Percentiles rank a stretch among this genome's conserved stretches.
phyloP scores from a whole-genome alignment of 2,113 vertebrate genomes.

The Azemiops feae region DNA sequence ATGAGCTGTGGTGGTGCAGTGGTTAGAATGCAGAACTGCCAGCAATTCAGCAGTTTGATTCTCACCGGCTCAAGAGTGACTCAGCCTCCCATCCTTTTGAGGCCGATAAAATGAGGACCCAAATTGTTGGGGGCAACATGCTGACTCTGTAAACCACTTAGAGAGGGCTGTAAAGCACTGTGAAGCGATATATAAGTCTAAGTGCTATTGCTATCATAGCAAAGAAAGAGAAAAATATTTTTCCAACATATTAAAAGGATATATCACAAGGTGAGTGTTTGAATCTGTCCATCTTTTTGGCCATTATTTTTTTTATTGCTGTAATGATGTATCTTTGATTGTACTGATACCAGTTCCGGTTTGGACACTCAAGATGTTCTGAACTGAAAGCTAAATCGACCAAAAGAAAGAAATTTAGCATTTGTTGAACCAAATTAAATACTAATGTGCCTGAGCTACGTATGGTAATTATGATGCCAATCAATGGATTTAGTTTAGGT shows the following conservation, averaged over 20 bases:
- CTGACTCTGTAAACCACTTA: no score
- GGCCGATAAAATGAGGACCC: no score
- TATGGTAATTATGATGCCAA: neutral
- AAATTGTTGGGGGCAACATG: no score
- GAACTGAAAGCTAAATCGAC: constrained; percentile 2
- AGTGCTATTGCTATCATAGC: no score
- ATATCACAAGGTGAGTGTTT: neutral
- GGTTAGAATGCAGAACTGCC: no score
- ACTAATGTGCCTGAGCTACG: neutral
- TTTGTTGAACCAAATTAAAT: constrained; percentile 1
- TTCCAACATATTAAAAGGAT: neutral
- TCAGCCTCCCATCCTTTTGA: no score
- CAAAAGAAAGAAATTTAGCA: constrained; percentile 3
- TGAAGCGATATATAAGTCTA: no score
- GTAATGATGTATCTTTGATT: neutral
- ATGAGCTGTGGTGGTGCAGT: no score
- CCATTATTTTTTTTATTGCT: neutral
- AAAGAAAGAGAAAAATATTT: no score
- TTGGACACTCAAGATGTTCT: neutral
- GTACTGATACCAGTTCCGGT: neutral
- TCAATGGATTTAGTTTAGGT: constrained; percentile 18
- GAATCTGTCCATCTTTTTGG: neutral
- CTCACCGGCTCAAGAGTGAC: no score
- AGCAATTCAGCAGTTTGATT: no score
- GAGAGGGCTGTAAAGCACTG: no score